Conservation (phyloP, 2,888 invertebrate species). For the Petrophora chlorosata region DNA sequence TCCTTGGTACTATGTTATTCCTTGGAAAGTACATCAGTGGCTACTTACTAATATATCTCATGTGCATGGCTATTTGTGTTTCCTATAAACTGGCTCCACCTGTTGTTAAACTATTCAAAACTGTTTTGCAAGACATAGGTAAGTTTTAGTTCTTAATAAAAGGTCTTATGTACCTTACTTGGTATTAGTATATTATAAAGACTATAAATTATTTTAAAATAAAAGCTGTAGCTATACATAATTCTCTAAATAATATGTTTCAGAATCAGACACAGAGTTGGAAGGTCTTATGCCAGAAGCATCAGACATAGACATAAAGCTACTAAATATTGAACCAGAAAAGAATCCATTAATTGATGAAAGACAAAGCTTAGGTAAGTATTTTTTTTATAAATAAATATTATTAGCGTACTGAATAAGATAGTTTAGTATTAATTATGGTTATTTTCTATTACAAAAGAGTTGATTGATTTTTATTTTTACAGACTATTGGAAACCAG, state of each 20-base stretch:
- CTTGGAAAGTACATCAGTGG: constrained; percentile 68
- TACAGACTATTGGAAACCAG: constrained; percentile 76
- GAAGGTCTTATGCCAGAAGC: constrained; percentile 74
- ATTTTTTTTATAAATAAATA: too few relatives aligned
- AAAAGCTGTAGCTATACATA: neutral
- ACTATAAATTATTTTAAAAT: neutral
- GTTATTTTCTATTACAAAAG: too few relatives aligned
- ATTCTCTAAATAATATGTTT: constrained; percentile 29
- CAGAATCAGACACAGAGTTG: constrained; percentile 73
- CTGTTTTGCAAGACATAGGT: constrained; percentile 72
- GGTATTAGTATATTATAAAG: too few relatives aligned
- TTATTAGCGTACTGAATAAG: too few relatives aligned
- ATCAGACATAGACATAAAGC: constrained; percentile 67
- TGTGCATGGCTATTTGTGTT: constrained; percentile 58
- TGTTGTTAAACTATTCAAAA: constrained; percentile 53
- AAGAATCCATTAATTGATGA: constrained; percentile 57
- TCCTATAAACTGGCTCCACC: constrained; percentile 62
- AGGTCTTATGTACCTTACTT: too few relatives aligned
- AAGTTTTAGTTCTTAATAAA: constrained; percentile 26
- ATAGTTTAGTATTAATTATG: too few relatives aligned
- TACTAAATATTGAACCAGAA: constrained; percentile 72
- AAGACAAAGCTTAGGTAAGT: constrained; percentile 70
- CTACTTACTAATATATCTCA: constrained; percentile 60
- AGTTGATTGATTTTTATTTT: constrained; percentile 21
- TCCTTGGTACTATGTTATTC: constrained; percentile 57